Base-by-base conservation (phyloP, 2,797 vertebrate genomes). In the Tinamus major region DNA sequence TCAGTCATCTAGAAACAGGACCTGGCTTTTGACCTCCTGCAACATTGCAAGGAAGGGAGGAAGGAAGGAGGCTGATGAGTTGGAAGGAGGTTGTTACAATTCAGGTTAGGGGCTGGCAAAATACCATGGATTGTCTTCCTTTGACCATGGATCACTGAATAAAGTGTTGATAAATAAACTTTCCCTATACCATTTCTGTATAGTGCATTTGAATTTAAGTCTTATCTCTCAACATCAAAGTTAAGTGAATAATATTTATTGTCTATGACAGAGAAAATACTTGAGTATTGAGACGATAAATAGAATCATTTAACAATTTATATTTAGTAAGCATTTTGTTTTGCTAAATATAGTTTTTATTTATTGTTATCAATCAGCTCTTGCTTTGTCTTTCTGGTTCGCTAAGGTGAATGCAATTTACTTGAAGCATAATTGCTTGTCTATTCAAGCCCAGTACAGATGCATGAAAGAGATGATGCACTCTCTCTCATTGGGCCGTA, bases 341-440 rank as follows among this genome's bases (percentile, higher is more conserved):
- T 88, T 76, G 9, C 27, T 58, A 51, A 27, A 16, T 33, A 46
- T 53, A 48, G 26, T 71, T 89, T 93, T 88, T 69, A 27, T 68
- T 79, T 90, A 46, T 2, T 46, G 58, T 61, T 81, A 83, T 77
- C 59, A 91, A 51, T 62, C 29, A 42, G 31, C 13, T 82, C 69
- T 80, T 92, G 13, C n/a, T 41, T 64, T 72, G 56, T 74, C 39
- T 68, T 68, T 35, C 48, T 82, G 10, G 26, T 78, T 37, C 49
- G 51, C 35, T 59, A 29, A 67, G 41, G 91, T 20, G 42, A 78
- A 56, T 48, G 53, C 46, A 14, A 21, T 64, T 77, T 77, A 13
- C 69, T 72, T 69, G 35, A 53, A 90, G 35, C 41, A 84, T 79
- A 85, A 65, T 58, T 90, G 29, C 59, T 93, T 90, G 31, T 79